Base-by-base conservation (phyloP, 2,797 vertebrate species). In the Hyperoplus lanceolatus region DNA sequence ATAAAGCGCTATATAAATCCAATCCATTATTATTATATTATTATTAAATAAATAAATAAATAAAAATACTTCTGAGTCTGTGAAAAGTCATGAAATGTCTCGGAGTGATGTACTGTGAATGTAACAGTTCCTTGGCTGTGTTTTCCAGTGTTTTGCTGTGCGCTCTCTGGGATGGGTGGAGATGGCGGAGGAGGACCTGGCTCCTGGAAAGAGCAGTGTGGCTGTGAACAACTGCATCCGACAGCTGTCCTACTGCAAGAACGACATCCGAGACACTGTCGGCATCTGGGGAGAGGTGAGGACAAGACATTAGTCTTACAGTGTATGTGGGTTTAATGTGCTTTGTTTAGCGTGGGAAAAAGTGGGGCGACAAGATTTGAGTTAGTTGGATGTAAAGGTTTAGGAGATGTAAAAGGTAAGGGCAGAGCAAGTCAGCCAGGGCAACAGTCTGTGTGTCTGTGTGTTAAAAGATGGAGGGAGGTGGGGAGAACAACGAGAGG, bases 281-380 rank as follows among this genome's bases (percentile, higher is more conserved):
- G 98, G 98, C 91, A 99, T 99, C 70, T 99, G 98, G 98, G 98
- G 98, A 94, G 98, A 99, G 97, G 98, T 99, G 90, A 95, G 95
- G 66, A 18, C 0, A 21, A 36, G 8, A 12, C 5, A 7, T 48
- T 6, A 10, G n/a, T 10, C 8, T 14, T 16, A 18, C 21, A 1
- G 10, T 1, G 2, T 55, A 18, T 49, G 18, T 39, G n/a, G 46
- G 39, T 64, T 7, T 1, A 3, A 29, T 57, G 4, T 53, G 41
- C 69, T 43, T 39, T 61, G 29, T 62, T 68, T 55, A 57, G 43
- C 4, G 5, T 48, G 6, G 18, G 45, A 50, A 70, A 21, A 51
- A 49, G 67, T 29, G 29, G 9, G 9, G 1, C 41, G 2, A 36
- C 13, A 4, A 0, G 16, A 51, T 49, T 16, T 29, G 29, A 29